Base-by-base conservation (phyloP, 2,888 invertebrate genomes). In the Heliconius sara region DNA sequence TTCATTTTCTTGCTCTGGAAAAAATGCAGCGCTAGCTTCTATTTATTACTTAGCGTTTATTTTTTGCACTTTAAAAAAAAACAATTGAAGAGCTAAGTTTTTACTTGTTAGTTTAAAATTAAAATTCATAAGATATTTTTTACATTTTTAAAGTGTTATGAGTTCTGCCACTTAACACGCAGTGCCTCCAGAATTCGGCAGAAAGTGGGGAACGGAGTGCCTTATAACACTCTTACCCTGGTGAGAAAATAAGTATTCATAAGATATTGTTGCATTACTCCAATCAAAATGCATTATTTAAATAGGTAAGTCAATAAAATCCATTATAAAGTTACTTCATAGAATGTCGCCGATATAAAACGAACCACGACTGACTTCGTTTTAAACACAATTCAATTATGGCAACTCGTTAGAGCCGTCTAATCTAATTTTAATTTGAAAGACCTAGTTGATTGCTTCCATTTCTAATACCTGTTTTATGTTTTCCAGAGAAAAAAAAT, bases 371-470 rank as follows among this genome's bases (percentile, higher is more conserved):
- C 12, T 43, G 27, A 65, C 65, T 25, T 65, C 75, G 19, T 25
- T 65, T 57, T 67, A 60, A 39, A 25, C 39, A 19, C 67, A 74
- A 78, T 60, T 78, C 67, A 78, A 73, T 78, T 74, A 72, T 39
- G 65, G 65, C 67, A 39, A 67, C 67, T 78, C 78, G 57, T 78
- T 78, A 74, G 67, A 27, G 65, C 27, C 63, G 65, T 75, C 75
- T 75, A 75, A 75, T 27, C 43, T 75, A 75, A 47, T 75, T 75
- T 75, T 65, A 75, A 75, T 78, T 78, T 74, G 27, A 57, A 78
- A 67, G 22, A 39, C 12, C 66, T 57, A 67, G 57, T 73, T 67
- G 78, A 78, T 78, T 73, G 78, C 78, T 57, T 78, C 52, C 73
- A 52, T 72, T 67, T 39, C 66, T 25, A 73, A 73, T 57, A 65